Conservation (phyloP, 53 echinoderm and acorn worm species). For the Arbacia lixula region DNA sequence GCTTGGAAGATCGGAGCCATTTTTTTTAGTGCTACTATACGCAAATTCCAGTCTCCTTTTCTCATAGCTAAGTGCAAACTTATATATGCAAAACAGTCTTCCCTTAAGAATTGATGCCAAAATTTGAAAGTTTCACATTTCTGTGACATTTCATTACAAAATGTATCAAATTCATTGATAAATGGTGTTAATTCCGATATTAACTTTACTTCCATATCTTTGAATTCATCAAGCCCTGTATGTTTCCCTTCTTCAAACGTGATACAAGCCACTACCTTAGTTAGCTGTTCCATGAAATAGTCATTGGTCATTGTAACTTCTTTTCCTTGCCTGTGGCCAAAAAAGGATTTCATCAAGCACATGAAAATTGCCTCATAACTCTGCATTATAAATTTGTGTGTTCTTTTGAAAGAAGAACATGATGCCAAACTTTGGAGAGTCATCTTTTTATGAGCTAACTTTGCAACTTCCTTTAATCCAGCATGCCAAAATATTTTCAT, state of each 20-base stretch:
- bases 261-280: too few relatives aligned
- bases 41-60: constrained; percentile 52
- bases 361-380: constrained; percentile 53
- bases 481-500: constrained; percentile 57
- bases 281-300: too few relatives aligned
- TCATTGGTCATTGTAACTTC: too few relatives aligned
- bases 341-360: constrained; percentile 20
- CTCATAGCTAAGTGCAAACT: constrained; percentile 57
- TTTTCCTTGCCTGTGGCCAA: background rate
- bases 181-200: background rate
- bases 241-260: too few relatives aligned
- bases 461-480: constrained; percentile 55
- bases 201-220: background rate
- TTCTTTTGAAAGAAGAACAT: constrained; percentile 61
- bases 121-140: constrained; percentile 40
- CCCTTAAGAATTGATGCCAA: constrained; percentile 30
- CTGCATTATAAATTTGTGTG: constrained; percentile 66
- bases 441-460: constrained; percentile 38
- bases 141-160: constrained; percentile 6
- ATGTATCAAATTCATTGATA: constrained; percentile 13
- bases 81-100: constrained; percentile 29
- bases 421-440: constrained; percentile 40
- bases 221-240: too few relatives aligned
- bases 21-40: constrained; percentile 31
- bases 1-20: constrained; percentile 67